These are phyloP conservation scores for Oreocharis arfaki DNA, from an alignment of 2,113 vertebrate species.

Conservation along the genomic window DNA sequence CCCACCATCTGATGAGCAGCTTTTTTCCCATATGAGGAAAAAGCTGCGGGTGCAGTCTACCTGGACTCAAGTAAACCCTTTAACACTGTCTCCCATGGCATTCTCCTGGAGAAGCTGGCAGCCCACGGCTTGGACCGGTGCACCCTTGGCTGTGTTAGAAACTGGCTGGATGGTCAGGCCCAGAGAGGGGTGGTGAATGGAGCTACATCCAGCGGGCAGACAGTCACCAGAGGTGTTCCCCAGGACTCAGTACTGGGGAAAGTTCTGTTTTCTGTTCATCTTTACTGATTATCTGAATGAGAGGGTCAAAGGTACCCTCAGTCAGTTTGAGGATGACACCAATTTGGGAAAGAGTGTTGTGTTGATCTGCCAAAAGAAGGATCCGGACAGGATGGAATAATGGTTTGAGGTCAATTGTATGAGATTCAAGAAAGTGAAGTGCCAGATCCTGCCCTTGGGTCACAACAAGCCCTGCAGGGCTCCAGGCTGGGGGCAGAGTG, in stretches of 20 bases:
- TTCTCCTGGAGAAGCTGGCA: neutral
- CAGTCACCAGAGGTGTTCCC: neutral
- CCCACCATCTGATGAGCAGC: too few relatives aligned
- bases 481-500: neutral
- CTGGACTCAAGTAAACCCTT: neutral
- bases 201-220: neutral
- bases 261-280: neutral
- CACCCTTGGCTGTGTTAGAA: neutral
- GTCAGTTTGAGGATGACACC: neutral
- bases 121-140: too few relatives aligned
- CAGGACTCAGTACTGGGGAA: neutral
- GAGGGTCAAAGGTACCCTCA: neutral
- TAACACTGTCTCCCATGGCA: neutral
- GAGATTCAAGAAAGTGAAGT: neutral
- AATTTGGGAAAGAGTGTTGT: neutral
- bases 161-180: neutral
- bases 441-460: neutral
- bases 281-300: neutral
- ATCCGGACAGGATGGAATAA: accelerated
- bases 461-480: neutral
- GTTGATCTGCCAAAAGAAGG: neutral
- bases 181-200: neutral
- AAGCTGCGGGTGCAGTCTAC: neutral
- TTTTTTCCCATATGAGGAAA: too few relatives aligned
- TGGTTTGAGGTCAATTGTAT: neutral